Percentiles rank a stretch among this genome's conserved stretches.
These are phyloP conservation scores for Isichthys henryi DNA, from an alignment of 2,113 vertebrate genomes.

Conservation along the genomic window DNA sequence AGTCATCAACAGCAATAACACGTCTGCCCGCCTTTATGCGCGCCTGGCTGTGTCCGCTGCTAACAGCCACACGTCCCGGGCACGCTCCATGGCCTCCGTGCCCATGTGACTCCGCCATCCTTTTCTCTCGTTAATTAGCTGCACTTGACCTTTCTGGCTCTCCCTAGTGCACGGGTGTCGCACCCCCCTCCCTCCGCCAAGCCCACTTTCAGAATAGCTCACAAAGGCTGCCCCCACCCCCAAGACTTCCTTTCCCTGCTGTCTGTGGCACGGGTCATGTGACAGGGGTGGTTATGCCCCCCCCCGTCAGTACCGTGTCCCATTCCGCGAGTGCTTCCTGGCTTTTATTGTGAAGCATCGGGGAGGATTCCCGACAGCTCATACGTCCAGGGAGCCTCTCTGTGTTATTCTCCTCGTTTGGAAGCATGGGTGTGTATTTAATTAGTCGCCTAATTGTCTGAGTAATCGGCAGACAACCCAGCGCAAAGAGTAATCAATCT, in stretches of 20 bases:
- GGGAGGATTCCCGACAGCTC: slow-evolving; percentile 69
- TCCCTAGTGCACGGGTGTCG: slow-evolving; percentile 19
- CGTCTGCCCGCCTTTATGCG: slow-evolving; percentile 24
- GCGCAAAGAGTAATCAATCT: slow-evolving; percentile 99
- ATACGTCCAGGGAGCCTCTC: slow-evolving; percentile 72
- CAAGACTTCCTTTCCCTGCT: background rate
- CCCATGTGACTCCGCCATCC: slow-evolving; percentile 1
- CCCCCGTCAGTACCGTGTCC: slow-evolving; percentile 27
- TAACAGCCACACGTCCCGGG: slow-evolving; percentile 32
- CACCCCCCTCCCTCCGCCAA: background rate
- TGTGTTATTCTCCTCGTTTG: slow-evolving; percentile 73
- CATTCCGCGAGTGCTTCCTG: slow-evolving; percentile 13
- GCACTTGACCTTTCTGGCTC: slow-evolving; percentile 37
- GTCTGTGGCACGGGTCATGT: slow-evolving; percentile 8
- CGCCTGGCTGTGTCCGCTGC: slow-evolving; percentile 35
- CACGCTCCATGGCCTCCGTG: slow-evolving; percentile 18
- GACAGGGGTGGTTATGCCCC: slow-evolving; percentile 31
- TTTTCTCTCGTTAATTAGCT: slow-evolving; percentile 36
- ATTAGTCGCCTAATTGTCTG: slow-evolving; percentile 99
- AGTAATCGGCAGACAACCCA: slow-evolving; percentile 99
- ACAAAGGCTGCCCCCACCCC: background rate
- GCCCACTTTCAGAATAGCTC: background rate
- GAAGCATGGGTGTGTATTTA: slow-evolving; percentile 98
- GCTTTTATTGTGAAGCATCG: slow-evolving; percentile 39
- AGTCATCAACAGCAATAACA: slow-evolving; percentile 36